These are phyloP conservation scores for Platypus cylindrus DNA, from an alignment of 2,888 invertebrate genomes.

Conservation along the genomic window DNA sequence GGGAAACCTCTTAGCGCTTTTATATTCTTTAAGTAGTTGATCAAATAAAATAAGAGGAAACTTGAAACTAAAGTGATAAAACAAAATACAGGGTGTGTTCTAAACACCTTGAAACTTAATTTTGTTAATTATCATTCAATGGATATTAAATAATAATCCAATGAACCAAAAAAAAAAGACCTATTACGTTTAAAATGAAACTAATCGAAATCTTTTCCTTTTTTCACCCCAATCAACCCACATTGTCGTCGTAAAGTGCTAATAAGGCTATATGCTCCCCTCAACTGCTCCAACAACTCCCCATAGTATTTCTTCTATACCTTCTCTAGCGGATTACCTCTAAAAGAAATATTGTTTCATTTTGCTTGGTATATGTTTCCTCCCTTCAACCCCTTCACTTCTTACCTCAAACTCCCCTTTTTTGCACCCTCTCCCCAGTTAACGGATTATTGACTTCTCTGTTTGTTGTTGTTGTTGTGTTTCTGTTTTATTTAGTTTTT, in stretches of 20 bases:
- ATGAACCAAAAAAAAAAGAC: too few relatives aligned
- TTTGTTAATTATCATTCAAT: too few relatives aligned
- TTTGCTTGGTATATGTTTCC: slow-evolving; percentile 23
- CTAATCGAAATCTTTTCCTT: background rate
- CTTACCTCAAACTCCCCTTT: too few relatives aligned
- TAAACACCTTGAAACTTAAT: too few relatives aligned
- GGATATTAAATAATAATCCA: too few relatives aligned
- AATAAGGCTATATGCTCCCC: slow-evolving; percentile 23
- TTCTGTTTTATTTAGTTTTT: too few relatives aligned
- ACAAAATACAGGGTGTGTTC: too few relatives aligned
- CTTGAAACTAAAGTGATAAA: background rate
- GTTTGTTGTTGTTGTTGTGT: too few relatives aligned
- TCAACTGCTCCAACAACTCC: slow-evolving; percentile 19
- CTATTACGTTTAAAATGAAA: too few relatives aligned
- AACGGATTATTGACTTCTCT: slow-evolving; percentile 10
- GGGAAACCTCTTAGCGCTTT: slow-evolving; percentile 8
- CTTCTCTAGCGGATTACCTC: too few relatives aligned
- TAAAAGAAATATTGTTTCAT: slow-evolving; percentile 26
- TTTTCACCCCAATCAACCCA: slow-evolving; percentile 3
- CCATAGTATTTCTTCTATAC: too few relatives aligned
- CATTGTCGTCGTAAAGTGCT: slow-evolving; percentile 23
- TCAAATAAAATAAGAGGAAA: slow-evolving; percentile 8
- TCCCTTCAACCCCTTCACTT: too few relatives aligned
- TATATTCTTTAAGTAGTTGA: slow-evolving; percentile 11
- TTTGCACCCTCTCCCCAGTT: slow-evolving; percentile 16